phyloP scores from a whole-genome alignment of 2,888 invertebrate species.

The Nephrotoma appendiculata region DNA sequence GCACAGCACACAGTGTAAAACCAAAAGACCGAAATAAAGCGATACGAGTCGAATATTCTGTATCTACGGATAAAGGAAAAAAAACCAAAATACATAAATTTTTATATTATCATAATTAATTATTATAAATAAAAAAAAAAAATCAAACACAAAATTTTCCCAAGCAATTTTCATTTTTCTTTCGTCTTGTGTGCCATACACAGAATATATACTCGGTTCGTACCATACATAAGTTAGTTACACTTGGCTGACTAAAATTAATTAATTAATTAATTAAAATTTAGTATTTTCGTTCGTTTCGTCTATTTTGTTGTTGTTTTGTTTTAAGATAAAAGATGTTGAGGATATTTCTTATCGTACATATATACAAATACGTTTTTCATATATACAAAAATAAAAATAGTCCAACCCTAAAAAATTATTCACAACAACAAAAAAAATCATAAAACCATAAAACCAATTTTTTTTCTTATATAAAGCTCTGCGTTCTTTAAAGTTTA shows the following conservation, averaged over 20 bases:
- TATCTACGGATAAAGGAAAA: not conserved
- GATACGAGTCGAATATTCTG: not conserved
- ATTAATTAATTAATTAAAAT: not conserved
- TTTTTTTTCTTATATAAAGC: not conserved
- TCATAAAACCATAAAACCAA: not conserved
- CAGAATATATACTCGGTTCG: not conserved
- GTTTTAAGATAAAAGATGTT: not conserved
- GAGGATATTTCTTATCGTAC: not conserved
- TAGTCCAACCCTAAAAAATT: not conserved
- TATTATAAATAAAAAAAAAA: not conserved
- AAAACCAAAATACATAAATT: not conserved
- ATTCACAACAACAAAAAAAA: not conserved
- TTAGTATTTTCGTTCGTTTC: not conserved
- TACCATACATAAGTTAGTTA: not conserved
- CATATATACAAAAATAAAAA: not conserved
- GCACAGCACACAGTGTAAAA: not conserved
- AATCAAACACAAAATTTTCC: not conserved
- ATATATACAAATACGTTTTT: not conserved
- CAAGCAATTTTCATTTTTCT: not conserved
- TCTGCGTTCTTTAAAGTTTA: not conserved
- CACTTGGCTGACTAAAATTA: conserved; percentile 1
- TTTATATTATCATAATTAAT: not conserved
- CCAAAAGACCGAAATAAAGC: not conserved
- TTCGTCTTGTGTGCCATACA: not conserved
- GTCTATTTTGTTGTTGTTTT: not conserved